These are phyloP conservation scores for Phaetusa simplex DNA, from an alignment of 2,113 vertebrate genomes.

Conservation along the genomic window DNA sequence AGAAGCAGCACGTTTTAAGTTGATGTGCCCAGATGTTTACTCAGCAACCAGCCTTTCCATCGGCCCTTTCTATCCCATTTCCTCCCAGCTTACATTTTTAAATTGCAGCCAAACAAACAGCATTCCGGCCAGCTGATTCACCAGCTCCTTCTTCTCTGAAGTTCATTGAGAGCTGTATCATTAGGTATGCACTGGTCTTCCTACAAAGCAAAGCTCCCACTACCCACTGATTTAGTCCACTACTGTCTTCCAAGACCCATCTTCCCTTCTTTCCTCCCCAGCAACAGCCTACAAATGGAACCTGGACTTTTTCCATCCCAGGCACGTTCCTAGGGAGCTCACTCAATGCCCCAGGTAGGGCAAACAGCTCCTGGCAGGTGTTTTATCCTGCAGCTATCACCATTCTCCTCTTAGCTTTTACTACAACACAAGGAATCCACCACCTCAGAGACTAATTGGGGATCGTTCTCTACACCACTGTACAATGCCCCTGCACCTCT, in stretches of 20 bases:
- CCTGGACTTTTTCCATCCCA: background rate
- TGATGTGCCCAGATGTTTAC: background rate
- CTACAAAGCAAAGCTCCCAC: background rate
- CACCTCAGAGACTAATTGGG: background rate
- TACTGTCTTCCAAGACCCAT: background rate
- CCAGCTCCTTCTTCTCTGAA: background rate
- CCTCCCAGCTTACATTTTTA: background rate
- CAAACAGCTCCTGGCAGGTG: background rate
- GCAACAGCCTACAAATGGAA: background rate
- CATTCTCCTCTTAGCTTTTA: background rate
- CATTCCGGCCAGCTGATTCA: background rate
- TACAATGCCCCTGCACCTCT: background rate
- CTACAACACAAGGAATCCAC: background rate
- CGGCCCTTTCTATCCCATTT: background rate
- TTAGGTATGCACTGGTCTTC: fast-evolving
- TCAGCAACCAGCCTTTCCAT: background rate
- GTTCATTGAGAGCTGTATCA: background rate
- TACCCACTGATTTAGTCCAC: background rate
- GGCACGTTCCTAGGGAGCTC: background rate
- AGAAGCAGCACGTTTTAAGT: background rate
- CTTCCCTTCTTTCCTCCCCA: background rate
- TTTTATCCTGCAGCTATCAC: background rate
- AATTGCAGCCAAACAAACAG: background rate
- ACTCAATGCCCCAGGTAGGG: background rate
- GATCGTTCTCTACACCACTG: background rate